A percentile compares a stretch with the other conserved stretches of the same genome.
These are phyloP conservation scores for Pagrus major DNA, from an alignment of 2,113 vertebrate species.

Conservation along the genomic window DNA sequence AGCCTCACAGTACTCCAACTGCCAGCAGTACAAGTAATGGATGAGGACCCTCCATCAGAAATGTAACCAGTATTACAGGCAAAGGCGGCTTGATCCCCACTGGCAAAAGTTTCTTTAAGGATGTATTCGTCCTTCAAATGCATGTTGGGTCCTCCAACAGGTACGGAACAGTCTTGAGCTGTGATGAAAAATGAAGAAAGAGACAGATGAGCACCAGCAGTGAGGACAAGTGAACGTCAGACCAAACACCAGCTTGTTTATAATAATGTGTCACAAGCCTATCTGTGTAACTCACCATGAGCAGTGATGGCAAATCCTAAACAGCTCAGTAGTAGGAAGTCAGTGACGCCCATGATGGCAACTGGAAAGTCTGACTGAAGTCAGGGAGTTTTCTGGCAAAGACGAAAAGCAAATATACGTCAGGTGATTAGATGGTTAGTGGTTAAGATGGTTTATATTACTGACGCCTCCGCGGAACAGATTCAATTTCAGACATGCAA, in stretches of 20 bases:
- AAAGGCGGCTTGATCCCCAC: slow-evolving; percentile 5
- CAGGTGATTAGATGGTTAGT: fast-evolving
- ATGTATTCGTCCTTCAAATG: background rate
- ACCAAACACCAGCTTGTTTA: slow-evolving; percentile 1
- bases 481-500: background rate
- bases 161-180: slow-evolving; percentile 47
- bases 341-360: slow-evolving; percentile 19
- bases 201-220: background rate
- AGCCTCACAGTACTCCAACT: slow-evolving; percentile 30
- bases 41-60: fast-evolving
- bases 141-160: background rate
- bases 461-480: no score
- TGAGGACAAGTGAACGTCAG: no score
- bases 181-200: background rate
- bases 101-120: background rate
- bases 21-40: slow-evolving; percentile 34
- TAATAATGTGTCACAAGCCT: background rate
- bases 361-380: background rate
- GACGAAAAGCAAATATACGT: no score
- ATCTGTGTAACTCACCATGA: slow-evolving; percentile 56
- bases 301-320: slow-evolving; percentile 2
- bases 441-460: background rate
- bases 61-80: background rate
- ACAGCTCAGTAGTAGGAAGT: slow-evolving; percentile 16
- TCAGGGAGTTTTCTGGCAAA: background rate